Evolutionary conservation across 2,888 invertebrate species (phyloP).

Genomic region (Eristalis pertinax): DNA sequence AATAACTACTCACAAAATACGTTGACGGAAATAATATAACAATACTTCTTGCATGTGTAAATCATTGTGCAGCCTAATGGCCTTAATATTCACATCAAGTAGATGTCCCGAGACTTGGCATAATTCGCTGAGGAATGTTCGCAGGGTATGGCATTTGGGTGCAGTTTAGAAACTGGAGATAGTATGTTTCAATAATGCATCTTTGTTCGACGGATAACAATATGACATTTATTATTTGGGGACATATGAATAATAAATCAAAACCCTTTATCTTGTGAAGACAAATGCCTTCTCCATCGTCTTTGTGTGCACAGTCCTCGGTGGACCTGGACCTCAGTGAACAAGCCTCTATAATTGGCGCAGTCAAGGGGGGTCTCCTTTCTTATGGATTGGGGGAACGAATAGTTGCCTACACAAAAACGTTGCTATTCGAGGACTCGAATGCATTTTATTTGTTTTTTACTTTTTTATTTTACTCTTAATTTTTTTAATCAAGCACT

Average conservation of each 20-base stretch:
- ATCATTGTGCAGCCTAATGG: constrained; percentile 1
- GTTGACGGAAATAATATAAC: background rate
- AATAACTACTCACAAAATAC: background rate
- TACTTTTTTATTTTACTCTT: no score
- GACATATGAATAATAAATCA: background rate
- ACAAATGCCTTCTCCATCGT: no score
- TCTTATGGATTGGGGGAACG: background rate
- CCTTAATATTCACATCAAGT: background rate
- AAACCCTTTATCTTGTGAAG: background rate
- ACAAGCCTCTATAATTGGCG: no score
- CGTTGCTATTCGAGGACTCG: no score
- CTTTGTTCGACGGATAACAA: background rate
- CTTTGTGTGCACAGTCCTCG: no score
- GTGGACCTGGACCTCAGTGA: no score
- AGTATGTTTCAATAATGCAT: background rate
- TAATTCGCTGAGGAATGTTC: background rate
- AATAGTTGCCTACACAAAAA: no score
- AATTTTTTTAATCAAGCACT: no score
- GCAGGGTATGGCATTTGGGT: background rate
- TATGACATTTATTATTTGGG: background rate
- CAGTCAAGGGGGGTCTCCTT: background rate
- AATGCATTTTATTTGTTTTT: no score
- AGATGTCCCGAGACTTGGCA: constrained; percentile 29
- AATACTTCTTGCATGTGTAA: background rate
- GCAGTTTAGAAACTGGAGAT: constrained; percentile 13